These are phyloP conservation scores for Pyrocoelia pectoralis DNA, from an alignment of 2,888 invertebrate species.

Conservation along the genomic window DNA sequence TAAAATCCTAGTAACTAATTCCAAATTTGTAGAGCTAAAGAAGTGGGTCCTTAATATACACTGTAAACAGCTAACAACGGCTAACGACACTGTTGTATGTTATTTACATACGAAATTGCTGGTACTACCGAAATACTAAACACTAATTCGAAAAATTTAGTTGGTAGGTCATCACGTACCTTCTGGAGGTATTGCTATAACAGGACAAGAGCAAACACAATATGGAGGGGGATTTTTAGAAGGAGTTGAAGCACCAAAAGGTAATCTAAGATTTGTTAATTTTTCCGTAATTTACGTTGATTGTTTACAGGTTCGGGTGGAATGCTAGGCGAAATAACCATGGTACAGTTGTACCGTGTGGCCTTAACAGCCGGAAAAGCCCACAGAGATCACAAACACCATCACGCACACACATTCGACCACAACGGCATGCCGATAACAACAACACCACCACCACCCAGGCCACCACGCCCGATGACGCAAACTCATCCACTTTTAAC, in stretches of 20 bases:
- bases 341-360: constrained; percentile 81
- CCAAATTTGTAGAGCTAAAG: too few species aligned
- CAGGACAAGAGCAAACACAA: constrained; percentile 77
- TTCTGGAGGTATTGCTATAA: constrained; percentile 76
- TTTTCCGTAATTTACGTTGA: not conserved
- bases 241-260: constrained; percentile 61
- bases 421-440: constrained; percentile 73
- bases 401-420: constrained; percentile 82
- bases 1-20: too few species aligned
- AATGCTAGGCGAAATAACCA: constrained; percentile 78
- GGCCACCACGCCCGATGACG: constrained; percentile 63
- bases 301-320: constrained; percentile 67
- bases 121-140: too few species aligned
- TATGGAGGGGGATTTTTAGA: constrained; percentile 65
- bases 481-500: constrained; percentile 65
- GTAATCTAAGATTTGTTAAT: constrained; percentile 46
- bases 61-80: too few species aligned
- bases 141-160: constrained; percentile 56
- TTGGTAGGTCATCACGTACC: constrained; percentile 80
- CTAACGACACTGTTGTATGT: too few species aligned
- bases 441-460: constrained; percentile 66
- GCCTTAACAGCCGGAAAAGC: constrained; percentile 87
- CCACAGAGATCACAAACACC: constrained; percentile 87
- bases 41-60: too few species aligned
- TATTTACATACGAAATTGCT: too few species aligned